Conservation (phyloP, 2,113 vertebrate species). For the Tapirus terrestris region DNA sequence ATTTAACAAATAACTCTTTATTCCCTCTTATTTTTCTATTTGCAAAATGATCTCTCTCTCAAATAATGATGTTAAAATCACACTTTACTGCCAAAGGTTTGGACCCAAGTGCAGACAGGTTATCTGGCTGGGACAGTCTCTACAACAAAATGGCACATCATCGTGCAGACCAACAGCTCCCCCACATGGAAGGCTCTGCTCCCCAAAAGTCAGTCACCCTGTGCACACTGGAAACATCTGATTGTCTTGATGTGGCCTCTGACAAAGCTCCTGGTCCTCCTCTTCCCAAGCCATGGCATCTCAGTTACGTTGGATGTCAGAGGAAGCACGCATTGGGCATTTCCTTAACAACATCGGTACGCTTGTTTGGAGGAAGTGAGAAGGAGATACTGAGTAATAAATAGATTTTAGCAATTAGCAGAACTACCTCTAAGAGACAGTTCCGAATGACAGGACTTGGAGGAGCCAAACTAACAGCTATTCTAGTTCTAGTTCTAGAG, state of each 20-base stretch:
- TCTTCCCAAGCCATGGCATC: background rate
- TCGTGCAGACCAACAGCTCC: background rate
- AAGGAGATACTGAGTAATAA: background rate
- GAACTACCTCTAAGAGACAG: background rate
- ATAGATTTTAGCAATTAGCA: background rate
- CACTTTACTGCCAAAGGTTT: background rate
- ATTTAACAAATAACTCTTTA: background rate
- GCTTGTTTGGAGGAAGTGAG: background rate
- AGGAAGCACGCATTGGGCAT: background rate
- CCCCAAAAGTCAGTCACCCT: background rate
- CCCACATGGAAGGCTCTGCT: background rate
- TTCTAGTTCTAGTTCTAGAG: background rate
- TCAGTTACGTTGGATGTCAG: background rate
- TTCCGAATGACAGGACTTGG: background rate
- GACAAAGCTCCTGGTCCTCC: background rate
- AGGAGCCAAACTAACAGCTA: background rate
- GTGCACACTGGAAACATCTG: background rate
- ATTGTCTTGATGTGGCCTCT: background rate
- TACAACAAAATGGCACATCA: background rate
- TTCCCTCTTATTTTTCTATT: background rate
- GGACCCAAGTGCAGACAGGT: background rate
- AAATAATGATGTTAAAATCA: background rate
- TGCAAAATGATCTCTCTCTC: background rate
- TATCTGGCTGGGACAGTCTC: background rate
- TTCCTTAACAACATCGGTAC: background rate